Evolutionary conservation across 2,113 vertebrate species (phyloP).

Genomic region (Siphamia tubifer): DNA sequence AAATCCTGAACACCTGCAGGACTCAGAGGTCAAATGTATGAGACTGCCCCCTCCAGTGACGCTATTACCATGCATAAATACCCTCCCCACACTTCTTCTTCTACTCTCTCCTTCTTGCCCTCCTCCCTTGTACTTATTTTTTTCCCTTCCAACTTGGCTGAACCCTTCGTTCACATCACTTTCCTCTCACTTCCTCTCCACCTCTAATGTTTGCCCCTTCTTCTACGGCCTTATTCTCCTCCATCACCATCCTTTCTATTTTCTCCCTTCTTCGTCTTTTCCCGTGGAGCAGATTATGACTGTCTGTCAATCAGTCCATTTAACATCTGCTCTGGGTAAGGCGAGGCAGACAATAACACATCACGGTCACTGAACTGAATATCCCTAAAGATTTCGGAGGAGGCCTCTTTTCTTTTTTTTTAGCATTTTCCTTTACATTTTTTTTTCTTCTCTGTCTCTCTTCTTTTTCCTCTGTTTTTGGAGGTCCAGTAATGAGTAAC

Average conservation of each 20-base stretch:
- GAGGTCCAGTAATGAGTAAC: constrained; percentile 81
- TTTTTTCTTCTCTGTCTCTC: constrained; percentile 22
- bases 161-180: constrained; percentile 9
- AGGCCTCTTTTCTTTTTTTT: constrained; percentile 40
- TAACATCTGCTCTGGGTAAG: constrained; percentile 69
- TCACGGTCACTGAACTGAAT: constrained; percentile 78
- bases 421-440: constrained; percentile 34
- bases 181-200: background rate
- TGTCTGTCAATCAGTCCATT: constrained; percentile 77
- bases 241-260: background rate
- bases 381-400: constrained; percentile 77
- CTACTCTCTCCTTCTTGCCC: background rate
- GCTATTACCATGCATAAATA: constrained; percentile 59
- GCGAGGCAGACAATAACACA: constrained; percentile 70
- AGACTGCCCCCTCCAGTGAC: constrained; percentile 69
- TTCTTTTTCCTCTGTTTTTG: constrained; percentile 45
- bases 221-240: background rate
- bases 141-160: background rate
- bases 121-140: background rate
- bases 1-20: constrained; percentile 71
- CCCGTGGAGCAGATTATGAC: constrained; percentile 58
- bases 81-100: constrained; percentile 3
- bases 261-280: constrained; percentile 16
- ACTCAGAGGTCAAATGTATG: constrained; percentile 69
- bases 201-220: constrained; percentile 8